Base-by-base conservation (phyloP, 2,888 invertebrate genomes). In the Rhopalosiphum nymphaeae region DNA sequence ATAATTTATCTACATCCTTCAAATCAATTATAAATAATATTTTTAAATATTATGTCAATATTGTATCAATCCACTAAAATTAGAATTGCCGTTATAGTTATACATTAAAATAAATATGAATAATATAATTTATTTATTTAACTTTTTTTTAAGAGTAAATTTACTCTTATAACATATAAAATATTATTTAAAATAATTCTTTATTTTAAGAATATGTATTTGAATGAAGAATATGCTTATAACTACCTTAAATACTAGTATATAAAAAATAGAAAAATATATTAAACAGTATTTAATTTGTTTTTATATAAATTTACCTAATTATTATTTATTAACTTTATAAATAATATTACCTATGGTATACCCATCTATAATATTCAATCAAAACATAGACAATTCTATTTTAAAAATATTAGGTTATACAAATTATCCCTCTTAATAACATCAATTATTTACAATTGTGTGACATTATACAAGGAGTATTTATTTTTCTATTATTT, bases 1-100 rank as follows among this genome's bases (percentile, higher is more conserved):
- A 88, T 67, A 57, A 61, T 92, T 91, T 61, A 57, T 91, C n/a
- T 29, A 49, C 36, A 92, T 49, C 46, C 26, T 49, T 92, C 16
- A 67, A 87, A 67, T 67, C 46, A 67, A 29, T 16, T 29, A 36
- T 49, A 56, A 84, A 91, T 61, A 13, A 86, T 61, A 49, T 10
- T 78, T 78, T 78, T 21, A 25, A 56, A 56, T 57, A 11, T 89
- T 56, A 42, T 5, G 9, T 78, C 21, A 78, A 78, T 36, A 78
- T 89, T 56, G 26, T 5, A 3, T 78, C 21, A 78, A 78, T 36
- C 36, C 21, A 78, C n/a, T 78, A 36, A 21, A 36, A 36, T 78
- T 78, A 21, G n/a, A 67, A 67, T 67, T 67, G 5, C 36, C 16
- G n/a, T n/a, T n/a, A n/a, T 67, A 16, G n/a, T 1, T 16, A 7